Conservation (phyloP, 1,140 invertebrate species). For the Cotesia typhae region DNA sequence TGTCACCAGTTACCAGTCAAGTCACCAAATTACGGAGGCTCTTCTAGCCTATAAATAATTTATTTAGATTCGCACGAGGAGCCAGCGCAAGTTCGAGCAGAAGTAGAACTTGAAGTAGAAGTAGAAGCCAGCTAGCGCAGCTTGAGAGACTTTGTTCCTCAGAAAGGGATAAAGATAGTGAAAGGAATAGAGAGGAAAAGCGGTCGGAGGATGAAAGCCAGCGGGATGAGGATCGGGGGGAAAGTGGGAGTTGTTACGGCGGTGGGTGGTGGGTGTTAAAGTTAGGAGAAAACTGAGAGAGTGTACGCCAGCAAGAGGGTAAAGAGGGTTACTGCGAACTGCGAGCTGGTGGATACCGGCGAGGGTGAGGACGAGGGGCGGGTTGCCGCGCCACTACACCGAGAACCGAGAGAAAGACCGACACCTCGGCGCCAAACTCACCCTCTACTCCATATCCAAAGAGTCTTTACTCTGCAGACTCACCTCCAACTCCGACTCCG, state of each 20-base stretch:
- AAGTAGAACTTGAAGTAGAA: too few species aligned
- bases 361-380: conserved; percentile 21
- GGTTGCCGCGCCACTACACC: conserved; percentile 21
- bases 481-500: conserved; percentile 53
- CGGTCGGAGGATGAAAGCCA: conserved; percentile 29
- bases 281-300: conserved; percentile 16
- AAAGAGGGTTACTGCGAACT: neutral
- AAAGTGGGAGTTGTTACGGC: conserved; percentile 28
- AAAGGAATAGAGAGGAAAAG: conserved; percentile 15
- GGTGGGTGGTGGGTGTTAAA: neutral
- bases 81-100: neutral
- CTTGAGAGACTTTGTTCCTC: neutral
- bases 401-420: conserved; percentile 46
- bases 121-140: too few species aligned
- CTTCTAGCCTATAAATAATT: conserved; percentile 50
- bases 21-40: conserved; percentile 25
- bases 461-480: conserved; percentile 59
- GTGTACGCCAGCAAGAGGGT: conserved; percentile 15
- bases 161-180: conserved; percentile 26
- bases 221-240: conserved; percentile 32
- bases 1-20: neutral
- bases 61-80: conserved; percentile 55
- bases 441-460: conserved; percentile 50
- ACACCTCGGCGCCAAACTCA: conserved; percentile 67
- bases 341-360: neutral